phyloP scores from a whole-genome alignment of 2,113 vertebrate species.

The Origma solitaria region DNA sequence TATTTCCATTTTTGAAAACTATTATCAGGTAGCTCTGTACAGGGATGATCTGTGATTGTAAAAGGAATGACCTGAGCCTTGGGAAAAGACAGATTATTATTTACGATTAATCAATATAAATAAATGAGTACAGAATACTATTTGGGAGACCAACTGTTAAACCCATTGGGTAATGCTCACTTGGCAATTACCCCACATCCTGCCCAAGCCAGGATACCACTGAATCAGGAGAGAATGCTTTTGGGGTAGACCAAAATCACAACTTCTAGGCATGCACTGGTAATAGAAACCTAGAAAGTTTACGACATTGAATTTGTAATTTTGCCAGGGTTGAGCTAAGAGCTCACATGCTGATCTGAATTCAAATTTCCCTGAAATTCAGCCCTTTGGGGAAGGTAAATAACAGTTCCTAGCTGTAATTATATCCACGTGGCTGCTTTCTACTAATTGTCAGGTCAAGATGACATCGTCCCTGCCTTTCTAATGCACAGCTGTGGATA shows the following conservation, averaged over 20 bases:
- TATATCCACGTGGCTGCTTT: slow-evolving; percentile 37
- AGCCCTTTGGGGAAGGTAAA: slow-evolving; percentile 17
- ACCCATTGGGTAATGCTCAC: fast-evolving
- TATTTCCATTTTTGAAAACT: neutral
- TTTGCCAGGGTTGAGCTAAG: slow-evolving; percentile 6
- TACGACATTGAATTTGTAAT: neutral
- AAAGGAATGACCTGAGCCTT: neutral
- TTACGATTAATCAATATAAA: neutral
- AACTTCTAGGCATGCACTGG: neutral
- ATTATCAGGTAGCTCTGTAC: neutral
- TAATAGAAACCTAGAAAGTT: neutral
- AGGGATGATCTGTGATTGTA: neutral
- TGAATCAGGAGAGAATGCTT: neutral
- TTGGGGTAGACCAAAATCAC: neutral
- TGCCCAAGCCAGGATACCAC: neutral
- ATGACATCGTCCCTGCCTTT: neutral
- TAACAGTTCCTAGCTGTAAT: slow-evolving; percentile 15
- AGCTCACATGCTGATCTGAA: neutral
- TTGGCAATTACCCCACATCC: neutral
- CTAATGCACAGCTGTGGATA: neutral
- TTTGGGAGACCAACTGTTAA: neutral
- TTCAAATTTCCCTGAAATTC: neutral
- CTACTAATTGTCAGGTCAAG: slow-evolving; percentile 14
- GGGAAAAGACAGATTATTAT: neutral
- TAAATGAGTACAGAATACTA: neutral